phyloP scores from a whole-genome alignment of 1,140 invertebrate genomes.

The Papilio helenus region DNA sequence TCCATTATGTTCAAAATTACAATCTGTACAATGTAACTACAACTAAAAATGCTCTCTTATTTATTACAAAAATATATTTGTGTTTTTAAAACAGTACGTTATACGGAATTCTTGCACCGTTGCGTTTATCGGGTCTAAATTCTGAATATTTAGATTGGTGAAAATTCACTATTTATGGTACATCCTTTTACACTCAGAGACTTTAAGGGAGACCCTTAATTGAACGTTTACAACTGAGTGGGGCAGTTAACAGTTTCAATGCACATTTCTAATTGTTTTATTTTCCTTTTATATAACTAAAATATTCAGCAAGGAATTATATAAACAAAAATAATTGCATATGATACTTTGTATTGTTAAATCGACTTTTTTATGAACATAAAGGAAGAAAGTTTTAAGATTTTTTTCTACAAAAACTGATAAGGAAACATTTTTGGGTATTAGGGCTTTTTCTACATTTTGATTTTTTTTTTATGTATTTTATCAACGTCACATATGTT shows the following conservation, averaged over 20 bases:
- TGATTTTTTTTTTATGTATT: neutral
- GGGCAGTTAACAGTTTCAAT: neutral
- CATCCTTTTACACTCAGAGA: neutral
- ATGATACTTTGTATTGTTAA: too few relatives aligned
- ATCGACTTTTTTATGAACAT: neutral
- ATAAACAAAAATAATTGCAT: too few relatives aligned
- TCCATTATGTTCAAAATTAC: constrained; percentile 50
- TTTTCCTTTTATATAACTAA: neutral
- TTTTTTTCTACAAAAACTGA: neutral
- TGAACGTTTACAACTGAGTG: neutral
- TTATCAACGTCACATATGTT: neutral
- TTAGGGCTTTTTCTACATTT: too few relatives aligned
- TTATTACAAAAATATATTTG: constrained; percentile 47
- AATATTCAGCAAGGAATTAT: neutral
- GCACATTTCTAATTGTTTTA: neutral
- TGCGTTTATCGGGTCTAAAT: neutral
- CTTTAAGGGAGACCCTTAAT: neutral
- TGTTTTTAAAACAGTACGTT: constrained; percentile 5
- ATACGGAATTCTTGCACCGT: neutral
- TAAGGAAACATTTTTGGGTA: too few relatives aligned
- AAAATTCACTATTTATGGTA: neutral
- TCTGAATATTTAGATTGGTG: neutral
- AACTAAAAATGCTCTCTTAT: constrained; percentile 63
- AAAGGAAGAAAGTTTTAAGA: too few relatives aligned
- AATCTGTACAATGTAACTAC: constrained; percentile 57